Percentiles rank a stretch among this genome's conserved stretches.
These are phyloP conservation scores for Lagodon rhomboides DNA, from an alignment of 2,797 vertebrate species.

Conservation along the genomic window DNA sequence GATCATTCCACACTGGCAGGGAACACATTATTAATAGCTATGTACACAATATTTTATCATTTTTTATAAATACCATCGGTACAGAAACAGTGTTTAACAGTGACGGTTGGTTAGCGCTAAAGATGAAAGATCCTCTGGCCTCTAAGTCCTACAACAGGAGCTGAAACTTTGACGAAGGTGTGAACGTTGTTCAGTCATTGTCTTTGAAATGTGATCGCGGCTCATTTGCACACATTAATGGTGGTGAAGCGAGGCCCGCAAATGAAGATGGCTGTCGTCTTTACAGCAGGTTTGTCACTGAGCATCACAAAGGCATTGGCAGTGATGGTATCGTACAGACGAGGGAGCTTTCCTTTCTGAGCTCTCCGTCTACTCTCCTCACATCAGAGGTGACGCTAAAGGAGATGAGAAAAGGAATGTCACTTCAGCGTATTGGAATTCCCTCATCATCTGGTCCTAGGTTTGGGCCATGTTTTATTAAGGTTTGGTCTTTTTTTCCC, in stretches of 20 bases:
- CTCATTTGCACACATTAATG: neutral
- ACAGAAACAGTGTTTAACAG: slow-evolving; percentile 53
- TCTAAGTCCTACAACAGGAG: slow-evolving; percentile 25
- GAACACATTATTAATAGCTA: slow-evolving; percentile 41
- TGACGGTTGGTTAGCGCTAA: slow-evolving; percentile 26
- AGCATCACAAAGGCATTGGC: slow-evolving; percentile 58
- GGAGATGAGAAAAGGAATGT: slow-evolving; percentile 64
- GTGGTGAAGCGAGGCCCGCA: slow-evolving; percentile 1
- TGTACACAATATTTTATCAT: slow-evolving; percentile 41
- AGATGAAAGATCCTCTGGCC: slow-evolving; percentile 26
- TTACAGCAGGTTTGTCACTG: slow-evolving; percentile 39
- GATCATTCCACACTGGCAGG: slow-evolving; percentile 63
- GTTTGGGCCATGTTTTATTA: neutral
- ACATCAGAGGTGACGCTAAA: slow-evolving; percentile 60
- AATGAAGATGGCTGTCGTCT: neutral
- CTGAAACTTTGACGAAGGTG: neutral
- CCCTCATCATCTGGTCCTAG: neutral
- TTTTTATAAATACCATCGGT: slow-evolving; percentile 34
- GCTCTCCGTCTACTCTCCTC: slow-evolving; percentile 58
- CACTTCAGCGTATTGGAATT: slow-evolving; percentile 36
- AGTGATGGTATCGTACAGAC: slow-evolving; percentile 66
- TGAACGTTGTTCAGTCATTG: neutral
- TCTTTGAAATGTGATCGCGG: slow-evolving; percentile 13
- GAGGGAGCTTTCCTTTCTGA: slow-evolving; percentile 36
- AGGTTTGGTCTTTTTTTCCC: slow-evolving; percentile 22